Percentiles rank a stretch among this genome's conserved stretches.
These are phyloP conservation scores for Steromphala cineraria DNA, from an alignment of 2,888 invertebrate species.

Conservation along the genomic window DNA sequence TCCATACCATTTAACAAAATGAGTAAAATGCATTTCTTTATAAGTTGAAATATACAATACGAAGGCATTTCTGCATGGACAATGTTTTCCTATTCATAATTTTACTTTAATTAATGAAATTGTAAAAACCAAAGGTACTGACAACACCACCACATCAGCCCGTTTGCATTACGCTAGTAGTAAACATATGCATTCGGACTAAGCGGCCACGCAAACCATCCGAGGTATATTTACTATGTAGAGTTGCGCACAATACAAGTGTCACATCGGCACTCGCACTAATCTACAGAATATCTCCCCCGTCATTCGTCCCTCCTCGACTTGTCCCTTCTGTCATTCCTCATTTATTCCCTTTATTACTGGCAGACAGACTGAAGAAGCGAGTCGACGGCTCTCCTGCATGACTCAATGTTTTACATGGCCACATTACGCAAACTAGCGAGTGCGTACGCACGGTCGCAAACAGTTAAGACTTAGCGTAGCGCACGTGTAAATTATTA, in stretches of 20 bases:
- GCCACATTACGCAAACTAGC: background rate
- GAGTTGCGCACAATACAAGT: background rate
- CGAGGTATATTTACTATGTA: background rate
- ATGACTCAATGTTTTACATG: constrained; percentile 1
- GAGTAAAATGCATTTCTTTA: no score
- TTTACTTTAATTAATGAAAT: no score
- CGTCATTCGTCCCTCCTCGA: background rate
- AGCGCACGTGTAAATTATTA: background rate
- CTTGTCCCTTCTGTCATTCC: background rate
- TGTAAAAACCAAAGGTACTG: no score
- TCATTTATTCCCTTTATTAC: background rate
- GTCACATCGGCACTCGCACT: background rate
- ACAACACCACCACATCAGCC: no score
- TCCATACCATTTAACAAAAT: no score
- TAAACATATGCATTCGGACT: no score
- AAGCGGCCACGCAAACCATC: background rate
- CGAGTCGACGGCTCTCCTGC: background rate
- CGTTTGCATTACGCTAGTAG: no score
- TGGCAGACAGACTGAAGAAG: background rate
- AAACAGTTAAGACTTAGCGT: background rate
- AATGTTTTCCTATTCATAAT: no score
- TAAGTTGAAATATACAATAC: no score
- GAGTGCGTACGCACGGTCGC: background rate
- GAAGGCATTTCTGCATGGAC: no score
- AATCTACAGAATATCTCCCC: background rate